Conservation (phyloP, 2,113 vertebrate genomes). For the Psittacus erithacus region DNA sequence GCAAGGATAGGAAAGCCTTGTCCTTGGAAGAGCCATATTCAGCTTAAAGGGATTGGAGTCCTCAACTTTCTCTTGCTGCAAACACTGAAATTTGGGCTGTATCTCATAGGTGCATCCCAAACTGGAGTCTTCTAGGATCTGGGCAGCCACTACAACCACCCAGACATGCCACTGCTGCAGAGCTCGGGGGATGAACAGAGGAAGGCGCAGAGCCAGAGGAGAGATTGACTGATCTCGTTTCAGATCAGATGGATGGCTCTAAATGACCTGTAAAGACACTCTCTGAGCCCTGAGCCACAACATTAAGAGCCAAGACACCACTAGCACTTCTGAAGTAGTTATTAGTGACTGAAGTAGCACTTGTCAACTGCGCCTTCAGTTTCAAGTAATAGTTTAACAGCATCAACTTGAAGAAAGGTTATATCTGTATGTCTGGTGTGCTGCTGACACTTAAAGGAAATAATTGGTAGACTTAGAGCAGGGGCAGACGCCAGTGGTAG, state of each 20-base stretch:
- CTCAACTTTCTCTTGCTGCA: neutral
- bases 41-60: neutral
- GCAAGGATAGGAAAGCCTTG: neutral
- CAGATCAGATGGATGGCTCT: slow-evolving; percentile 77
- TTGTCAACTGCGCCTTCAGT: slow-evolving; percentile 75
- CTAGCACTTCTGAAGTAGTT: slow-evolving; percentile 74
- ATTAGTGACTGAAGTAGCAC: slow-evolving; percentile 76
- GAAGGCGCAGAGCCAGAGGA: slow-evolving; percentile 29
- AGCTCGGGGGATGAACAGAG: slow-evolving; percentile 16
- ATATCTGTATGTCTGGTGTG: slow-evolving; percentile 60
- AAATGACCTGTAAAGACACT: slow-evolving; percentile 79
- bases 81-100: neutral
- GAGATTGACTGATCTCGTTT: slow-evolving; percentile 73
- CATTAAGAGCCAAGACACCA: slow-evolving; percentile 68
- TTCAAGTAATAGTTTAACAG: slow-evolving; percentile 80
- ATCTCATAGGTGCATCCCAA: neutral
- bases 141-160: neutral
- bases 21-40: neutral
- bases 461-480: slow-evolving; percentile 76
- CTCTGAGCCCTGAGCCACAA: slow-evolving; percentile 68
- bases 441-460: slow-evolving; percentile 76
- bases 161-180: neutral
- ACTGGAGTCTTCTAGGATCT: neutral
- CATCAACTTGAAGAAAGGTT: slow-evolving; percentile 75
- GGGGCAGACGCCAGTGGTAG: slow-evolving; percentile 35